Evolutionary conservation across 2,888 invertebrate genomes (phyloP).

Genomic region (Ommatoiulus sabulosus): DNA sequence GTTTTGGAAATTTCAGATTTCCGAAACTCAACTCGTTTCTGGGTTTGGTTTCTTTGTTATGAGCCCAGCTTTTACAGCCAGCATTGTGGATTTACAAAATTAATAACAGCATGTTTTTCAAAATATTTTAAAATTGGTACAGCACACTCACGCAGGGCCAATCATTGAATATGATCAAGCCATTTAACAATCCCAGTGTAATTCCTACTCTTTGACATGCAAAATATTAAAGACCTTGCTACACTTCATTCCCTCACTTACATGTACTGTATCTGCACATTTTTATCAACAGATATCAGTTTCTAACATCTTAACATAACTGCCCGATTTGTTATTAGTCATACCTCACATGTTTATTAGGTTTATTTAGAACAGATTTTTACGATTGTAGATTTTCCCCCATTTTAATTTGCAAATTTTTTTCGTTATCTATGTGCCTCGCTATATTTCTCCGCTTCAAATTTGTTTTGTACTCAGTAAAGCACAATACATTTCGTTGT

Average conservation of each 20-base stretch:
- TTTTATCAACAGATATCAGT: not conserved
- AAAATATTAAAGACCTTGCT: not conserved
- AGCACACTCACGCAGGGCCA: not conserved
- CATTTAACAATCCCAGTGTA: not conserved
- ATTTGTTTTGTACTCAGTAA: constrained; percentile 14
- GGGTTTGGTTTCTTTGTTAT: no score
- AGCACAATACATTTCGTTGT: constrained; percentile 28
- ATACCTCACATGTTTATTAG: not conserved
- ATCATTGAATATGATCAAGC: not conserved
- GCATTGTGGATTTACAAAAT: not conserved
- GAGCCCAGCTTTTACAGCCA: not conserved
- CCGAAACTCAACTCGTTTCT: no score
- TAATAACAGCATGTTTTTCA: not conserved
- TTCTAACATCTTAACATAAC: not conserved
- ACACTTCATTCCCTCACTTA: no score
- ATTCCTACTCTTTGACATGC: not conserved
- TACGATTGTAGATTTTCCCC: not conserved
- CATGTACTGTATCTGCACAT: not conserved
- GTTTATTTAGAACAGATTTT: not conserved
- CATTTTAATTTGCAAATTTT: not conserved
- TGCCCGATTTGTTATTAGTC: not conserved
- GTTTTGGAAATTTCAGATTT: not conserved
- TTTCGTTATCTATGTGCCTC: not conserved
- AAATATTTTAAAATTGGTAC: not conserved
- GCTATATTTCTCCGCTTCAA: constrained; percentile 3